A percentile compares a stretch with the other conserved stretches of the same genome.
Conservation (phyloP, 1,140 invertebrate species). For the Psix sp. region DNA sequence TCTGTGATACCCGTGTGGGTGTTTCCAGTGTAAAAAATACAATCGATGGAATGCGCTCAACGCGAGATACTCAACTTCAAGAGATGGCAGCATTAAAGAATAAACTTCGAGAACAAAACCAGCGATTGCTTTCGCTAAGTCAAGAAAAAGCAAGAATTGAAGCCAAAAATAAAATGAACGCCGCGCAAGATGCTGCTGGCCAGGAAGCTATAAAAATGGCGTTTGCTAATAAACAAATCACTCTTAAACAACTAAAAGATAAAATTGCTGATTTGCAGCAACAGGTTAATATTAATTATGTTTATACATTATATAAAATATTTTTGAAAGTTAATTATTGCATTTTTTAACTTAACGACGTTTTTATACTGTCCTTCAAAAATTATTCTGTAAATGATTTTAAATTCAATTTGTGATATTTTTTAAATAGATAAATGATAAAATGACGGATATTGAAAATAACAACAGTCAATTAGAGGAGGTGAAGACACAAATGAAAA, state of each 20-base stretch:
- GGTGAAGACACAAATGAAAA: slow-evolving; percentile 80
- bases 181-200: slow-evolving; percentile 74
- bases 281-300: too few relatives aligned
- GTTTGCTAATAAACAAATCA: slow-evolving; percentile 88
- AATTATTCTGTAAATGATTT: too few relatives aligned
- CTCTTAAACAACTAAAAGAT: slow-evolving; percentile 90
- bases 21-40: slow-evolving; percentile 95
- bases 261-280: slow-evolving; percentile 82
- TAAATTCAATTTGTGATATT: too few relatives aligned
- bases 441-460: slow-evolving; percentile 89
- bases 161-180: slow-evolving; percentile 83
- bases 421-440: slow-evolving; percentile 83
- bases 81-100: slow-evolving; percentile 93
- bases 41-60: slow-evolving; percentile 96
- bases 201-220: slow-evolving; percentile 82
- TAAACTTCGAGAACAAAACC: slow-evolving; percentile 89
- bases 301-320: too few relatives aligned
- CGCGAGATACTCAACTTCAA: slow-evolving; percentile 91
- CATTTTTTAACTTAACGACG: too few relatives aligned
- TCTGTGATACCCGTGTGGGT: slow-evolving; percentile 90
- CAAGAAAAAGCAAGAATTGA: slow-evolving; percentile 91
- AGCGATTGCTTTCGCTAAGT: slow-evolving; percentile 85
- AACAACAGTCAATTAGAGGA: slow-evolving; percentile 87
- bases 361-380: too few relatives aligned
- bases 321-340: too few relatives aligned